These are phyloP conservation scores for Epicampocera succincta DNA, from an alignment of 2,888 invertebrate species.

Conservation along the genomic window DNA sequence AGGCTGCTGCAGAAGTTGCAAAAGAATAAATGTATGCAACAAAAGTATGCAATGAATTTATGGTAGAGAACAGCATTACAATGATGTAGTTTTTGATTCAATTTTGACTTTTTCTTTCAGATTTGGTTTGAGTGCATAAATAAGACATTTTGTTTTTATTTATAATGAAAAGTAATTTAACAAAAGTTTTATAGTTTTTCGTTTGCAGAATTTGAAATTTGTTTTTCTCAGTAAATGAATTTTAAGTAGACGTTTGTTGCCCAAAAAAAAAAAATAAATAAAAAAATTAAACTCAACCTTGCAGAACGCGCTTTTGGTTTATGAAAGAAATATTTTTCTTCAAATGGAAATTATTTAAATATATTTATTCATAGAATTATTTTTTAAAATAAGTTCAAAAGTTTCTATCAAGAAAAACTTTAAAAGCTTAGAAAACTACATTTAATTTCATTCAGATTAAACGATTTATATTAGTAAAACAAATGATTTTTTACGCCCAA, in stretches of 20 bases:
- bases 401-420: conserved; percentile 5
- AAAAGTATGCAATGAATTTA: conserved; percentile 59
- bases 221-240: conserved; percentile 24
- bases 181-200: conserved; percentile 59
- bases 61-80: conserved; percentile 37
- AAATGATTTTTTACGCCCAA: no score
- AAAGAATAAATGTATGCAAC: conserved; percentile 35
- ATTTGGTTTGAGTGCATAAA: conserved; percentile 22
- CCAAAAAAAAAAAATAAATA: background rate
- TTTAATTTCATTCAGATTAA: background rate
- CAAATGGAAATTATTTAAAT: conserved; percentile 14
- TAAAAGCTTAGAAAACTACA: conserved; percentile 16
- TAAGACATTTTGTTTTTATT: conserved; percentile 49
- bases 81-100: conserved; percentile 56
- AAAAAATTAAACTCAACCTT: conserved; percentile 60
- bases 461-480: no score
- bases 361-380: conserved; percentile 31
- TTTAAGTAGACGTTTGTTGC: conserved; percentile 42
- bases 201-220: conserved; percentile 29
- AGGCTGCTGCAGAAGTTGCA: conserved; percentile 35
- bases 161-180: conserved; percentile 63
- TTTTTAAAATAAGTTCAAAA: conserved; percentile 18
- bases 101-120: conserved; percentile 49
- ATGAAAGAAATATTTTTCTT: background rate
- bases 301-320: conserved; percentile 1